Evolutionary conservation across 2,888 invertebrate species (phyloP), one percentile per base, ranked within the genome.

Genomic region (Apotomis capreana): DNA sequence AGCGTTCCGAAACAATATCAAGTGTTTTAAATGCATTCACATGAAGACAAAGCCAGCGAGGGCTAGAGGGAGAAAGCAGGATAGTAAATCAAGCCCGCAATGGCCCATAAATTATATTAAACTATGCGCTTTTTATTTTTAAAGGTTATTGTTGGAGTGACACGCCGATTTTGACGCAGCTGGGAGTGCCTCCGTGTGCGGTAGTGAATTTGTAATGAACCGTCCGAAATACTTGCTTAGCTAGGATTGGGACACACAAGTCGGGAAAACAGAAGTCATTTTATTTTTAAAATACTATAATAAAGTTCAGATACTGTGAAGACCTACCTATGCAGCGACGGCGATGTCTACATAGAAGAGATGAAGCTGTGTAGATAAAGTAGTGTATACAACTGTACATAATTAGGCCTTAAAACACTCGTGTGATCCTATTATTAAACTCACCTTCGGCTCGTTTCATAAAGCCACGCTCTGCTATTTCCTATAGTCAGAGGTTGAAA

Each of bases 91-190:
- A 89, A 78, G 76, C 73, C 76, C 77, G 78, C 80, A 79, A 83
- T 79, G 77, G 78, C 64, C 79, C 87, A 86, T 91, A 89, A 91
- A 90, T 91, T 89, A 83, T 78, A 74, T 81, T 84, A 87, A 87
- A 89, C 89, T 86, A 87, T 87, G 83, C 79, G 77, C 79, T 81
- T 78, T 85, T 88, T 87, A 85, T 85, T 76, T 78, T 74, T 73
- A 73, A 68, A 67, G 12, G 74, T 72, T 70, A 75, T 74, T 77
- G 80, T 81, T 75, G 75, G 74, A 74, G 76, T 73, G 79, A 73
- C 70, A 80, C 80, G 81, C 79, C 77, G 80, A 84, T 81, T 84
- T 80, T 75, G 80, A 78, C 73, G 78, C 83, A 82, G 84, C 80
- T 82, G 83, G 60, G 69, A 10, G 44, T 13, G 59, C 40, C 55